phyloP scores from a whole-genome alignment of 2,797 vertebrate species.

The Adrianichthys oophorus region DNA sequence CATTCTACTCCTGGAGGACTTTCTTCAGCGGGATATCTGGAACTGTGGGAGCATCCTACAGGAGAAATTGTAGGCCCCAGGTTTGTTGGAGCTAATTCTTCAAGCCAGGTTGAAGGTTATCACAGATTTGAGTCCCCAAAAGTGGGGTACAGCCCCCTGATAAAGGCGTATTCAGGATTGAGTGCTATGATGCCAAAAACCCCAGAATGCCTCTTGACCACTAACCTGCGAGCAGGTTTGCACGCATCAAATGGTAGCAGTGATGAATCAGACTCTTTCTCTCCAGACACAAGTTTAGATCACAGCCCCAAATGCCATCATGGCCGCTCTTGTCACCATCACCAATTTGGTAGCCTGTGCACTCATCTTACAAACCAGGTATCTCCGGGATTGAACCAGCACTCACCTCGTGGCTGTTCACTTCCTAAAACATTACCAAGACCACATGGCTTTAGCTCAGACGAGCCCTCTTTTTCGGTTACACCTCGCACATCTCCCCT shows the following conservation, averaged over 20 bases:
- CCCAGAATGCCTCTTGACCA: conserved; percentile 82
- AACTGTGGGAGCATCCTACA: conserved; percentile 80
- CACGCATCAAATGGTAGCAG: conserved; percentile 91
- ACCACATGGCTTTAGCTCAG: conserved; percentile 79
- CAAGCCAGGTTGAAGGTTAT: conserved; percentile 80
- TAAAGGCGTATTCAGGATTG: conserved; percentile 85
- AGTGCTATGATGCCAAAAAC: conserved; percentile 82
- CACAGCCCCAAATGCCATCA: conserved; percentile 86
- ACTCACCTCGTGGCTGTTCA: conserved; percentile 20
- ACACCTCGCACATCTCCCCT: conserved; percentile 70
- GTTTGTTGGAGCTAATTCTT: conserved; percentile 40
- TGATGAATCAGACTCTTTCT: conserved; percentile 89
- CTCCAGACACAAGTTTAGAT: conserved; percentile 85
- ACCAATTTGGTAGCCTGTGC: conserved; percentile 46
- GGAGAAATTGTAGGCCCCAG: conserved; percentile 52
- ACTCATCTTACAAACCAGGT: conserved; percentile 11
- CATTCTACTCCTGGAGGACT: conserved; percentile 76
- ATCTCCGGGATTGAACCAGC: conserved; percentile 45
- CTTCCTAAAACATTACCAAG: conserved; percentile 70
- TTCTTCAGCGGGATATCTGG: conserved; percentile 75
- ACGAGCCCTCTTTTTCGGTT: conserved; percentile 75
- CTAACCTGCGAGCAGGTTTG: conserved; percentile 82
- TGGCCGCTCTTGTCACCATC: conserved; percentile 65
- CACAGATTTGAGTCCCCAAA: conserved; percentile 89
- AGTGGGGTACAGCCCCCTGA: conserved; percentile 85